phyloP scores from a whole-genome alignment of 1,140 invertebrate species.

The Drosophila ohnishii region DNA sequence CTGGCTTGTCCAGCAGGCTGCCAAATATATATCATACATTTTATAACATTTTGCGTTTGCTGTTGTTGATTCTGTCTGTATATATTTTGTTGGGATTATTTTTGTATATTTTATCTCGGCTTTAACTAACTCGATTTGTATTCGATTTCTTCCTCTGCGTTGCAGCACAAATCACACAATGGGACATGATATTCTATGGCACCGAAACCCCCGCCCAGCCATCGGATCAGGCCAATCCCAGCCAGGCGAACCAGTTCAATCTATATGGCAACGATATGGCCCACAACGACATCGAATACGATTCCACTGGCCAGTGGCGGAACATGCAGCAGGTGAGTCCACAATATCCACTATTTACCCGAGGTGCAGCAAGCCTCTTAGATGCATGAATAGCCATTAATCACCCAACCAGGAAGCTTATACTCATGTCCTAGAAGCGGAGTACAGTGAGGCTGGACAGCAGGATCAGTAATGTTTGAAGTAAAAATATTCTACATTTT shows the following conservation, averaged over 20 bases:
- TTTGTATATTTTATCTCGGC: not conserved
- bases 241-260: constrained; percentile 48
- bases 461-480: no score
- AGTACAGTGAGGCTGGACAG: no score
- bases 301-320: constrained; percentile 76
- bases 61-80: constrained; percentile 41
- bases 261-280: constrained; percentile 67
- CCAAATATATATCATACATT: constrained; percentile 33
- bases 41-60: constrained; percentile 42
- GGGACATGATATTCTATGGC: constrained; percentile 91
- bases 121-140: constrained; percentile 20
- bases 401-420: constrained; percentile 16
- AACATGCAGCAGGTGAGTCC: constrained; percentile 82
- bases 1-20: constrained; percentile 44
- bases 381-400: constrained; percentile 30
- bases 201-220: constrained; percentile 87
- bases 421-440: not conserved
- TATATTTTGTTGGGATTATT: constrained; percentile 23
- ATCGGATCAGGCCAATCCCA: constrained; percentile 77
- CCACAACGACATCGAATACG: constrained; percentile 72
- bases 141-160: constrained; percentile 25
- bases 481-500: no score
- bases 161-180: constrained; percentile 85
- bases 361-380: constrained; percentile 14
- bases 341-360: not conserved